Percentiles rank a stretch among this genome's conserved stretches.
These are phyloP conservation scores for Crenuchus spilurus DNA, from an alignment of 2,797 vertebrate genomes.

Conservation along the genomic window DNA sequence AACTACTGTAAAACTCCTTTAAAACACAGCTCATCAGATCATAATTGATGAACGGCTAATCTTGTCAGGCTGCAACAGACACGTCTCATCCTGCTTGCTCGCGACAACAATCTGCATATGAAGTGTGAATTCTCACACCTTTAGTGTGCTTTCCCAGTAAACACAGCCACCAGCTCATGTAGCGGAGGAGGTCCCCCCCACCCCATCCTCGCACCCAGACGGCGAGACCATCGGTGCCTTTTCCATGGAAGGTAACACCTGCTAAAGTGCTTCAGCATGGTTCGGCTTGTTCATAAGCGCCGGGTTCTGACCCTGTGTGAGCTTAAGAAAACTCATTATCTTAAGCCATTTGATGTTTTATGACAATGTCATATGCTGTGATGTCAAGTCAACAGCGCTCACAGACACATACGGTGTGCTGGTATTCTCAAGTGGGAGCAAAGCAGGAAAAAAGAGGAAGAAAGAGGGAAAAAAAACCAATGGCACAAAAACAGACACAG, in stretches of 20 bases:
- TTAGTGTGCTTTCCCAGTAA: slow-evolving; percentile 1
- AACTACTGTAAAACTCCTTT: not conserved
- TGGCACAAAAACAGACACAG: not conserved
- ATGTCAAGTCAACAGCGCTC: slow-evolving; percentile 11
- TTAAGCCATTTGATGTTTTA: slow-evolving; percentile 2
- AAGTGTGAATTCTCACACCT: slow-evolving; percentile 30
- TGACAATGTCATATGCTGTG: slow-evolving; percentile 1
- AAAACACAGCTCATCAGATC: not conserved
- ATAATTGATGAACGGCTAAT: not conserved
- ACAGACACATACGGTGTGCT: slow-evolving; percentile 2
- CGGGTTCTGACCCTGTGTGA: not conserved
- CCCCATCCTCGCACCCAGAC: not conserved
- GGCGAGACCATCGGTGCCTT: not conserved
- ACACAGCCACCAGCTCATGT: slow-evolving; percentile 13
- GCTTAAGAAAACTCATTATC: slow-evolving; percentile 4
- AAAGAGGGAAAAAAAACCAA: not conserved
- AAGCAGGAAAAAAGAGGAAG: not conserved
- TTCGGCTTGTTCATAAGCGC: not conserved
- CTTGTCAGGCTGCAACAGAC: not conserved
- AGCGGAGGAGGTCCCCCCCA: not conserved
- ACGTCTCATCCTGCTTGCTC: slow-evolving; percentile 15
- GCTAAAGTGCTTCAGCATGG: not conserved
- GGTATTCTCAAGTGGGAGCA: not conserved
- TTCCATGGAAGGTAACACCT: not conserved
- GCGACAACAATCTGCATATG: slow-evolving; percentile 31